phyloP scores from a whole-genome alignment of 2,797 vertebrate genomes.

The Alfaro cultratus region DNA sequence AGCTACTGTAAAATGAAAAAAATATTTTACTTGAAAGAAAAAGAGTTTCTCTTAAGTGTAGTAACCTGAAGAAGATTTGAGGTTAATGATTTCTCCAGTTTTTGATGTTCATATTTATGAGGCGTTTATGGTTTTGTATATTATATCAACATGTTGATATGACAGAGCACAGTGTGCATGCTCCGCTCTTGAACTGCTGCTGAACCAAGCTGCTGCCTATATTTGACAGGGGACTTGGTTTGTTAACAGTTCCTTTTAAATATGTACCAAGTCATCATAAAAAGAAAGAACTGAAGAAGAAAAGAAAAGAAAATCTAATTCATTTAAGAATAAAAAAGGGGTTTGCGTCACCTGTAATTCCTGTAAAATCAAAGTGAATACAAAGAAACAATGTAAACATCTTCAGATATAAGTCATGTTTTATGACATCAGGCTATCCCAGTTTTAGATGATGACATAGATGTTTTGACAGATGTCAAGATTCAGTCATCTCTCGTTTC shows the following conservation, averaged over 20 bases:
- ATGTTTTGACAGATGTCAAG: background rate
- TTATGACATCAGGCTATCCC: background rate
- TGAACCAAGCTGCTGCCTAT: background rate
- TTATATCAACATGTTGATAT: background rate
- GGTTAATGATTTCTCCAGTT: background rate
- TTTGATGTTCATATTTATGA: background rate
- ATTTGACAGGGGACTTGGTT: background rate
- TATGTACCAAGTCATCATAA: background rate
- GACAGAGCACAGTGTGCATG: background rate
- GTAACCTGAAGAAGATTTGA: background rate
- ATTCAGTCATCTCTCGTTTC: background rate
- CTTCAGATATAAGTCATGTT: background rate
- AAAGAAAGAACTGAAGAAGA: background rate
- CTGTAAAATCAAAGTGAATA: background rate
- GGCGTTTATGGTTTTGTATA: background rate
- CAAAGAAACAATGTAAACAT: background rate
- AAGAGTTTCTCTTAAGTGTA: background rate
- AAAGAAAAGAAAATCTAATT: background rate
- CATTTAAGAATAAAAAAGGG: background rate
- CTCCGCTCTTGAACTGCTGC: background rate
- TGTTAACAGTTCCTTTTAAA: background rate
- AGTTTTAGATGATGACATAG: background rate
- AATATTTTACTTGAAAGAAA: background rate
- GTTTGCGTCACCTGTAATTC: background rate
- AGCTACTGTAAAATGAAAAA: slow-evolving; percentile 6